These are phyloP conservation scores for Chlamydotis undulata DNA, from an alignment of 2,113 vertebrate genomes.

Conservation along the genomic window DNA sequence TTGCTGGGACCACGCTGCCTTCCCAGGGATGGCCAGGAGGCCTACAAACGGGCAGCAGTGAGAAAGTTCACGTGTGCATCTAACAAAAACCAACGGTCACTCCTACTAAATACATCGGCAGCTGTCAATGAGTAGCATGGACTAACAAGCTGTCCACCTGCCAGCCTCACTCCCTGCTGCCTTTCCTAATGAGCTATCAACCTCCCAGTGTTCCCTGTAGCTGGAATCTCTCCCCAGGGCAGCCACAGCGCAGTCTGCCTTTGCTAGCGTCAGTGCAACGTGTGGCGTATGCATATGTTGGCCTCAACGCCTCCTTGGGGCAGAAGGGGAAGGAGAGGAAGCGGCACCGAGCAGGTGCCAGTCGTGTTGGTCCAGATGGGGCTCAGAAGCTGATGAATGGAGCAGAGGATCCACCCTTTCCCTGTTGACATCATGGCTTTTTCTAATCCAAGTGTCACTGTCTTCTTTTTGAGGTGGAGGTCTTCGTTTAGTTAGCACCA, in stretches of 20 bases:
- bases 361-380: not conserved
- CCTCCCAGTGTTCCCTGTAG: not conserved
- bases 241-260: not conserved
- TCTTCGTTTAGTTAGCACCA: not conserved
- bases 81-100: conserved; percentile 34
- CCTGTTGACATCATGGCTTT: not conserved
- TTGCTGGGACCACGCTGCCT: conserved; percentile 6
- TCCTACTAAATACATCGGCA: conserved; percentile 46
- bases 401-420: not conserved
- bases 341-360: not conserved
- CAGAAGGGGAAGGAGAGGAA: not conserved
- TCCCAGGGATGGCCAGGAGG: not conserved
- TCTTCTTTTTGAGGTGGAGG: conserved; percentile 12
- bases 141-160: conserved; percentile 56
- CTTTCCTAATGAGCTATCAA: conserved; percentile 45
- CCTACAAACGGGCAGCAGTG: not conserved
- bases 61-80: conserved; percentile 2
- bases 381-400: not conserved
- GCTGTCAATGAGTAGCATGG: conserved; percentile 55
- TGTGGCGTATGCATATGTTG: not conserved
- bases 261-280: not conserved
- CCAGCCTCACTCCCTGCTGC: conserved; percentile 35
- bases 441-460: not conserved
- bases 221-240: not conserved
- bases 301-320: not conserved